Evolutionary conservation across 2,113 vertebrate species (phyloP), one percentile per base, ranked within the genome.

Genomic region (Bos javanicus): DNA sequence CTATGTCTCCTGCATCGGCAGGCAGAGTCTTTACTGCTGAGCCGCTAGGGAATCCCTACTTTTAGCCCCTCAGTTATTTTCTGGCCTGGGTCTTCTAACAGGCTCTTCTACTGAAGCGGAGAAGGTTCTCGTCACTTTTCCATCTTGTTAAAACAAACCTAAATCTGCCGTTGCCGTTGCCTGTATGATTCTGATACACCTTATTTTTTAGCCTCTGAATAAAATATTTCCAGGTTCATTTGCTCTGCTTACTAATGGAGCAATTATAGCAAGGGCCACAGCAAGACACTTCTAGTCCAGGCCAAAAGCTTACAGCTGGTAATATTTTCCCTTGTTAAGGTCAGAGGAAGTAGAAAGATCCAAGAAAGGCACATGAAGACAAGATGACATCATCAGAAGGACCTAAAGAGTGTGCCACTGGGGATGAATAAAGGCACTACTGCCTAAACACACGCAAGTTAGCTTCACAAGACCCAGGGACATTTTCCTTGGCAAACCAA

Each of bases 291-390:
- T 33, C 52, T 52, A 85, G 26, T 9, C 52, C 6, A 74, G 56
- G 52, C 54, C 60, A 81, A 83, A 81, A 39, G 76, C 43, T 71
- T 39, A 87, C 5, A 33, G 33, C 64, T 74, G 39, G 84, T 43
- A 9, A 81, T 56, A n/a, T 87, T 94, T 97, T 95, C 62, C 54
- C 82, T 93, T 76, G 64, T 76, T 67, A 90, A 93, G 86, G 86
- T 96, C 95, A 91, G 78, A 96, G 93, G 78, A 96, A 91, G 52
- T 10, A 50, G 76, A 46, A 97, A 48, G 78, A 56, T 52, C 88
- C 76, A 83, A 93, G 71, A 89, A 88, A 81, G 52, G 85, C 17
- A 80, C 74, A 92, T 43, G 88, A 67, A 60, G 59, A 74, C 23
- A 92, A 19, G 26, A 87, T 59, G 92, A 78, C 21, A 43, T 81